Conservation (phyloP, 2,113 vertebrate genomes). For the Lathamus discolor region DNA sequence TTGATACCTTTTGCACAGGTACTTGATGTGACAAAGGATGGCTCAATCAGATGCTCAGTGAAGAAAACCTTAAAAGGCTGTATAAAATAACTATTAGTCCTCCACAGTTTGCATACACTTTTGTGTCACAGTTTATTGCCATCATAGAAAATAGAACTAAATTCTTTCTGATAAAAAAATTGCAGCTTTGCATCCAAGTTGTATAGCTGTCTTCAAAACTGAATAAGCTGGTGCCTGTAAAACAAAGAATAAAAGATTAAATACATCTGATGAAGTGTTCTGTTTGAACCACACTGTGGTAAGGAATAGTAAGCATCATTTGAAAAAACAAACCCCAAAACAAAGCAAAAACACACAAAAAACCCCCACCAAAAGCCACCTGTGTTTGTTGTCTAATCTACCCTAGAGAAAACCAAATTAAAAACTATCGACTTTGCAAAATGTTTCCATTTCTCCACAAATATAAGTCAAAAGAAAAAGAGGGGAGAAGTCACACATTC, state of each 20-base stretch:
- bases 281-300: not conserved
- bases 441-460: not conserved
- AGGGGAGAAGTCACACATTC: not conserved
- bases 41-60: not conserved
- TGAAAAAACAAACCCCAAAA: not conserved
- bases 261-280: not conserved
- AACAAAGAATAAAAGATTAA: not conserved
- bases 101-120: not conserved
- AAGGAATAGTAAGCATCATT: not conserved
- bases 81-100: not conserved
- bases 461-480: not conserved
- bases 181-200: conserved; percentile 89
- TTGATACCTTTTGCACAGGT: not conserved
- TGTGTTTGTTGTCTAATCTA: not conserved
- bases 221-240: conserved; percentile 87
- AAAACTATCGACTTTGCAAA: not conserved
- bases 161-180: conserved; percentile 90
- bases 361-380: not conserved
- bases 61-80: not conserved
- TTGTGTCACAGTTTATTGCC: not conserved
- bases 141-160: conserved; percentile 56
- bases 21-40: not conserved
- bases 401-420: not conserved
- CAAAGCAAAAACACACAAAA: not conserved
- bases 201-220: conserved; percentile 88